Evolutionary conservation across 2,797 vertebrate genomes (phyloP), one percentile per base, ranked within the genome.

Genomic region (Gallinago stenura): DNA sequence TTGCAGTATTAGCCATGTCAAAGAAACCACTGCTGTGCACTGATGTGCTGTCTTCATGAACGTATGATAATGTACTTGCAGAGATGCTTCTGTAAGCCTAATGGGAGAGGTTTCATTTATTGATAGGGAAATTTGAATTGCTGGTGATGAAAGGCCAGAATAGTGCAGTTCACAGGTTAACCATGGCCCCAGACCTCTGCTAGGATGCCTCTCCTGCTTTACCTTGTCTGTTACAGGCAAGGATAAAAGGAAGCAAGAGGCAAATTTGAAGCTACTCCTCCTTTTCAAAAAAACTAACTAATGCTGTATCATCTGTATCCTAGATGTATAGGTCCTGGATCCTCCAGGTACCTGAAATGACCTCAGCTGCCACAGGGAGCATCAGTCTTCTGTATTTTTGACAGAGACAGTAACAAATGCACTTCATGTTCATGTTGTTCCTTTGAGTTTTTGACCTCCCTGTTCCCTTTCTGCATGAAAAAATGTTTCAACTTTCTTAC

Each of bases 111-210:
- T 26, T 77, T 71, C 16, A n/a, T 48, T 89, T 89, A 60, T 21
- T 0, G 0, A 54, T 12, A 54, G 7, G 31, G 43, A 69, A 53
- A 69, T 61, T 21, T 1, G 3, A 87, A 61, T 35, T 72, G 16
- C n/a, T 78, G 57, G n/a, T 54, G 56, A 66, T 30, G 15, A 48
- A 70, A 75, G 30, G 51, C 39, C 71, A 94, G 51, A 79, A 58
- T 0, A 2, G 46, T 0, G 1, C 26, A 70, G 33, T 51, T 35
- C 2, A 30, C 6, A 46, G 26, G 30, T 62, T 57, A 87, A 46
- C 25, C 30, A 46, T 16, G 51, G 85, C 43, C 20, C 46, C 1
- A 2, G 35, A 75, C 35, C 15, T 92, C 35, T 65, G 51, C 26
- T 26, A 78, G 54, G 39, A 39, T 37, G 21, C n/a, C 43, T 81